These are phyloP conservation scores for Silurus aristotelis DNA, from an alignment of 2,797 vertebrate species.

Conservation along the genomic window DNA sequence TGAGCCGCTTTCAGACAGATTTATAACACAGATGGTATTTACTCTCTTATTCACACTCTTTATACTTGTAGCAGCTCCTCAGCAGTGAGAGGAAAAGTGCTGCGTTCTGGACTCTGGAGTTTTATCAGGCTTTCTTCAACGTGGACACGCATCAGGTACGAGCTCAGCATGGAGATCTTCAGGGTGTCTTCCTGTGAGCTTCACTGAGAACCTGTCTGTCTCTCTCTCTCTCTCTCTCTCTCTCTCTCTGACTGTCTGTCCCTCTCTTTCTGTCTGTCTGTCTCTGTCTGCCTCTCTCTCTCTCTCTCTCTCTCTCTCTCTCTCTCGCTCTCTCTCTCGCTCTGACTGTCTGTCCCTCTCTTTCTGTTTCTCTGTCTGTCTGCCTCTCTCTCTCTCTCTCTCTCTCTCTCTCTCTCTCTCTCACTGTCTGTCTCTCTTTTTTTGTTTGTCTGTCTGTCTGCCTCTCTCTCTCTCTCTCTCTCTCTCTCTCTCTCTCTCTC, in stretches of 20 bases:
- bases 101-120: conserved; percentile 97
- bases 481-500: background rate
- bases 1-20: too few species aligned
- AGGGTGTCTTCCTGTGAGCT: background rate
- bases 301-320: too few species aligned
- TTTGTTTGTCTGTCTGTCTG: too few species aligned
- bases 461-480: background rate
- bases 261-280: too few species aligned
- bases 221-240: too few species aligned
- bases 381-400: background rate
- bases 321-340: too few species aligned
- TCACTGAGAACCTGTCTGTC: background rate
- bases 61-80: conserved; percentile 77
- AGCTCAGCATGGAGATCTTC: background rate
- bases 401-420: too few species aligned
- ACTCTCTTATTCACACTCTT: background rate
- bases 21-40: too few species aligned
- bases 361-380: background rate
- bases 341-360: background rate
- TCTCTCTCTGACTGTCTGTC: background rate
- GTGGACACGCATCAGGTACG: conserved; percentile 91
- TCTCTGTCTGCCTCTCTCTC: background rate
- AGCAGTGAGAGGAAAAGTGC: conserved; percentile 86
- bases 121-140: conserved; percentile 94
- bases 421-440: too few species aligned